Evolutionary conservation across 2,888 invertebrate genomes (phyloP), one percentile per base, ranked within the genome.

Genomic region (Phasia obesa): DNA sequence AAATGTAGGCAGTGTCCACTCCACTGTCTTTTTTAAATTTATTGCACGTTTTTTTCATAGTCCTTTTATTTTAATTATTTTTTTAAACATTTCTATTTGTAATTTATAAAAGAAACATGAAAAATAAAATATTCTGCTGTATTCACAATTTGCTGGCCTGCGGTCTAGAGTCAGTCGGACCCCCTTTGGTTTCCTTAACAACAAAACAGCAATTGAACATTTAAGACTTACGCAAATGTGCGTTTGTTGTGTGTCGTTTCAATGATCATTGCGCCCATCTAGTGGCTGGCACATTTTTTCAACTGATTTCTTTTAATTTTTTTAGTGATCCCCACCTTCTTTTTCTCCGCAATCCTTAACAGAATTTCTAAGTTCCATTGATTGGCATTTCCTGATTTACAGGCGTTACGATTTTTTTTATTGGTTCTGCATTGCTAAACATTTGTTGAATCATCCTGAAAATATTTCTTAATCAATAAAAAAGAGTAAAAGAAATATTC

Each of bases 301-400:
- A 25, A 35, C 49, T 60, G 49, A 57, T 59, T 70, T 71, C 15
- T 38, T 31, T 21, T 42, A 11, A 11, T 2, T 38, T 55, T 13
- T 0, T 15, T 53, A 2, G 7, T 38, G 42, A 42, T 23, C 25
- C 23, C 42, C 38, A 4, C 27, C 27, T 15, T 2, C 4, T 49
- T 19, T 13, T 4, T 7, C n/a, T 21, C 47, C 15, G 44, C 42
- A n/a, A 19, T 2, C 19, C 17, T 53, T 53, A 17, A 42, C 2
- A 65, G 77, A 62, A 65, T 62, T 74, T 71, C 67, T 67, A 65
- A 49, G 62, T 55, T 67, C 67, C 70, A 82, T 77, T 84, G 84
- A 84, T 84, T 84, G 82, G 80, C 84, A 84, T 84, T 84, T 84
- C 84, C 84, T 84, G 79, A 80, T 82, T 82, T 55, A 23, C 60